These are phyloP conservation scores for Podargus strigoides DNA, from an alignment of 2,797 vertebrate genomes.

Conservation along the genomic window DNA sequence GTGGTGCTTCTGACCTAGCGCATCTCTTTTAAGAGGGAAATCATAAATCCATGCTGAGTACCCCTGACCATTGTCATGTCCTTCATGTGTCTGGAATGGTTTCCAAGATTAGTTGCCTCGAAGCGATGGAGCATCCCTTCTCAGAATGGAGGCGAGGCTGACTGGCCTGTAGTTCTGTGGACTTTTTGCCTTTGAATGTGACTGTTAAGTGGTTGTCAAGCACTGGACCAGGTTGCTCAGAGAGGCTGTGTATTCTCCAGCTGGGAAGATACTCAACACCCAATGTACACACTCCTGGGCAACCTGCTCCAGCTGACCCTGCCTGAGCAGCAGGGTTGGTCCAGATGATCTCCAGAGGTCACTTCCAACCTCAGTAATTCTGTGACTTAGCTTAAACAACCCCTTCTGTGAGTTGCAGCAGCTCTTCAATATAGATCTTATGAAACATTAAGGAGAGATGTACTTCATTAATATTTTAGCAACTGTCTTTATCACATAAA, in stretches of 20 bases:
- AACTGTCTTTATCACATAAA: background rate
- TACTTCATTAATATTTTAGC: constrained; percentile 26
- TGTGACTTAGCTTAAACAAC: background rate
- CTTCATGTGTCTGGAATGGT: background rate
- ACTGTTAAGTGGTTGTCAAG: background rate
- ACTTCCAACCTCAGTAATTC: background rate
- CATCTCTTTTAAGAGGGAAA: background rate
- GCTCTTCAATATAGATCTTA: background rate
- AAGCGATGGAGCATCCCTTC: background rate
- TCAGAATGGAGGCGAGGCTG: background rate
- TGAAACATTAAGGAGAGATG: background rate
- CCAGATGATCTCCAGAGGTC: background rate
- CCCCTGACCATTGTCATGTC: background rate
- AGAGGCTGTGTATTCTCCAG: background rate
- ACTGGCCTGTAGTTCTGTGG: background rate
- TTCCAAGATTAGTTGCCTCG: background rate
- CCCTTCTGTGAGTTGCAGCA: background rate
- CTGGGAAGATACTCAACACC: background rate
- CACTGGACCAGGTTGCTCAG: background rate
- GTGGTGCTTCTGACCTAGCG: background rate
- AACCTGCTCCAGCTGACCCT: background rate
- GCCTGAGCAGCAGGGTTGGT: background rate
- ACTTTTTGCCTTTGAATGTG: background rate
- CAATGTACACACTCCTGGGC: background rate
- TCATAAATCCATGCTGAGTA: background rate